phyloP scores from a whole-genome alignment of 2,113 vertebrate genomes.

The Hypomesus transpacificus region DNA sequence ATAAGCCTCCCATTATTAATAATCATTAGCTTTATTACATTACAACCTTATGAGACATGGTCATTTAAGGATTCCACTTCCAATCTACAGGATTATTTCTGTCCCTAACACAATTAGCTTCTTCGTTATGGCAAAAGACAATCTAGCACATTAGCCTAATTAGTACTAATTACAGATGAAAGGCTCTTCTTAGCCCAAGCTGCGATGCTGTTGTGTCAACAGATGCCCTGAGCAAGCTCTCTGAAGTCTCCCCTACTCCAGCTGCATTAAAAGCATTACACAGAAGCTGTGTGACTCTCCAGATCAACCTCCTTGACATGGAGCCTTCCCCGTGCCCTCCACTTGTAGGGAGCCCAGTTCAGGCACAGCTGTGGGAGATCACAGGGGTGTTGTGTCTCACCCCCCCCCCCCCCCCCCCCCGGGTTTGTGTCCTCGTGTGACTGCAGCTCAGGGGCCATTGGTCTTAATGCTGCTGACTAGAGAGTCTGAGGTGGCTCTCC shows the following conservation, averaged over 20 bases:
- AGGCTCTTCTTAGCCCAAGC: conserved; percentile 52
- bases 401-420: too few relatives aligned
- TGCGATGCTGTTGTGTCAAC: conserved; percentile 59
- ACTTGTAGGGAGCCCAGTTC: background rate
- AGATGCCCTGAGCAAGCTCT: conserved; percentile 57
- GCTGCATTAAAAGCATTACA: conserved; percentile 52
- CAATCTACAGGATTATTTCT: conserved; percentile 57
- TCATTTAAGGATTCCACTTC: conserved; percentile 49
- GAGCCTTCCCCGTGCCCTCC: background rate
- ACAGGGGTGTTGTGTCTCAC: too few relatives aligned
- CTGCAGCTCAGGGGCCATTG: too few relatives aligned
- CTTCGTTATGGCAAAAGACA: conserved; percentile 55
- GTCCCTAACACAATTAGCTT: conserved; percentile 56
- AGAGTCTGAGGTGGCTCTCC: too few relatives aligned
- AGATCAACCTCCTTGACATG: background rate
- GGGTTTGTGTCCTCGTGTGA: too few relatives aligned
- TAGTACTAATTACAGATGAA: conserved; percentile 70
- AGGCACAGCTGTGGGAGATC: background rate
- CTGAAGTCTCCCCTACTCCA: conserved; percentile 51
- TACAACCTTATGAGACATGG: conserved; percentile 54
- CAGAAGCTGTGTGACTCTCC: conserved; percentile 16
- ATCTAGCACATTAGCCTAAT: conserved; percentile 64
- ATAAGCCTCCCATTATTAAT: conserved; percentile 56
- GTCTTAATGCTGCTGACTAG: too few relatives aligned
- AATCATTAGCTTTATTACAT: conserved; percentile 65